Evolutionary conservation across 2,113 vertebrate species (phyloP).

Genomic region (Channa argus): DNA sequence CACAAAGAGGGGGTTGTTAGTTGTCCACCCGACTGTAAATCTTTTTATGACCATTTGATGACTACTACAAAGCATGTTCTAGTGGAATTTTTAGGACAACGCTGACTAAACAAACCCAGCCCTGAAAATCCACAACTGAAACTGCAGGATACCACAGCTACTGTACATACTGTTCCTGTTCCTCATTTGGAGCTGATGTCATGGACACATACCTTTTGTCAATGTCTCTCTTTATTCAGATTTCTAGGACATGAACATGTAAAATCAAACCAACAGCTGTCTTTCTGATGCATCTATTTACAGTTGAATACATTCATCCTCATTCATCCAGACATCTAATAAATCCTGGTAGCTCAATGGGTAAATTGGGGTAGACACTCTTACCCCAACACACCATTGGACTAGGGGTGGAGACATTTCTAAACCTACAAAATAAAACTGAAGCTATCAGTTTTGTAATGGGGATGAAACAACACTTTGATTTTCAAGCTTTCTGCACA

Average conservation of each 20-base stretch:
- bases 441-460: background rate
- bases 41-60: background rate
- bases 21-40: background rate
- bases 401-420: background rate
- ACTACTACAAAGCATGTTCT: conserved; percentile 11
- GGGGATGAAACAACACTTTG: background rate
- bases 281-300: no score
- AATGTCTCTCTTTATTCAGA: background rate
- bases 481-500: no score
- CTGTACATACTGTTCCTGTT: background rate
- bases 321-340: background rate
- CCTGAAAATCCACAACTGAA: conserved; percentile 43
- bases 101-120: conserved; percentile 35
- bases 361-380: background rate
- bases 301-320: no score
- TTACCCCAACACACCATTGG: background rate
- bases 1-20: no score
- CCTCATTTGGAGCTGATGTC: background rate
- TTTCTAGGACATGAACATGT: no score
- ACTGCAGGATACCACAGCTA: background rate
- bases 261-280: no score
- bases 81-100: background rate
- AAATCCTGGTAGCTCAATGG: background rate
- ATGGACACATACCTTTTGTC: background rate
- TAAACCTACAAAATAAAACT: background rate